Evolutionary conservation across 2,888 invertebrate genomes (phyloP), one percentile per base, ranked within the genome.

Genomic region (Catocala fraxini): DNA sequence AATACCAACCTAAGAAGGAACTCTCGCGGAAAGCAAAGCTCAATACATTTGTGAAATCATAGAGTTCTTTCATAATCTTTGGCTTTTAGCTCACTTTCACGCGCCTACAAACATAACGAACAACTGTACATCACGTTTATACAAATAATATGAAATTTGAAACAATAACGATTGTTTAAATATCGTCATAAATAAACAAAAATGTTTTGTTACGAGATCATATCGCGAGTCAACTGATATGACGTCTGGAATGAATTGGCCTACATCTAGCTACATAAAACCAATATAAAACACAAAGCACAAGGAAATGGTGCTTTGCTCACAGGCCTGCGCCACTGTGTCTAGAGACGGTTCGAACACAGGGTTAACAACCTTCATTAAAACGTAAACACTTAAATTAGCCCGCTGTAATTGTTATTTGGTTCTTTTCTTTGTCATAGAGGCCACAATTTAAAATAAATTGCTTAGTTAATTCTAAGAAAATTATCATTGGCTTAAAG

Each of bases 341-440:
- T 41, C 56, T 34, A 35, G 12, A 56, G 12, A 48, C 65, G 25
- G 49, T 56, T 57, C 54, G 46, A 52, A 59, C 54, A 10, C 47
- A 59, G 57, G 69, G 72, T 75, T 46, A 68, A 62, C 42, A 63
- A 72, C 75, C 75, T 71, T 42, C 51, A 57, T 45, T 53, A 68
- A 69, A 65, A 59, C 63, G 9, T 39, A 69, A 65, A 71, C 75
- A 73, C 46, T 56, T 68, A 56, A 62, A 59, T 58, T 59, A 45
- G 47, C 34, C 41, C 58, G 47, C 47, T 46, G 51, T 39, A 53
- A 59, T 66, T 53, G 52, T 73, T 51, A 54, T 57, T 55, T 47
- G 9, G 13, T 55, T n/a, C n/a, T n/a, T n/a, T 51, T 59, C 51
- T 41, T 65, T 55, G 71, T 66, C 55, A 42, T 45, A 61, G 48